phyloP scores from a whole-genome alignment of 2,888 invertebrate genomes.

The Drosophila anomalata region DNA sequence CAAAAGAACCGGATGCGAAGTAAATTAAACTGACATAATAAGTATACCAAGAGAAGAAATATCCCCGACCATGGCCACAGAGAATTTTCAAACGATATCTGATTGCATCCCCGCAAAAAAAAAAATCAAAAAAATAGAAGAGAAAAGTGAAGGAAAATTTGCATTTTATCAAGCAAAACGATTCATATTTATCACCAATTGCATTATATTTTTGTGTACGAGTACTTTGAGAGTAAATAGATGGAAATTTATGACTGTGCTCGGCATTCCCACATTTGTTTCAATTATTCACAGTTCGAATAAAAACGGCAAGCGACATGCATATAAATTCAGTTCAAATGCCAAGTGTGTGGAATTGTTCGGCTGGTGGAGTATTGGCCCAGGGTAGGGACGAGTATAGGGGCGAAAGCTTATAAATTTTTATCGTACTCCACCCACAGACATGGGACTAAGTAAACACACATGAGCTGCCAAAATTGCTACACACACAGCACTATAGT shows the following conservation, averaged over 20 bases:
- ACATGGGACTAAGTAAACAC: slow-evolving; percentile 41
- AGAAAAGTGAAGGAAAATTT: slow-evolving; percentile 1
- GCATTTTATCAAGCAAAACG: slow-evolving; percentile 14
- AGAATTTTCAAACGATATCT: slow-evolving; percentile 12
- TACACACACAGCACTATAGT: slow-evolving; percentile 2
- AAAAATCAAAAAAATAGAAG: background rate
- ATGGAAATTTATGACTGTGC: slow-evolving; percentile 44
- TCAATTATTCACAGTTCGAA: slow-evolving; percentile 56
- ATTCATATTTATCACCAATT: slow-evolving; percentile 29
- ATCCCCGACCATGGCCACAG: slow-evolving; percentile 1
- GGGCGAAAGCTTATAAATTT: slow-evolving; percentile 42
- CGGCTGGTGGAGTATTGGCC: background rate
- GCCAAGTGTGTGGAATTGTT: slow-evolving; percentile 20
- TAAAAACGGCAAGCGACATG: slow-evolving; percentile 28
- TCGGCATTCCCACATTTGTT: slow-evolving; percentile 43
- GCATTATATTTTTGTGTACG: slow-evolving; percentile 13
- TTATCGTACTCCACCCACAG: slow-evolving; percentile 37
- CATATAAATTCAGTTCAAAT: slow-evolving; percentile 39
- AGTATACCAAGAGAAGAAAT: background rate
- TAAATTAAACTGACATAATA: slow-evolving; percentile 27
- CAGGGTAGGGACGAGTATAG: background rate
- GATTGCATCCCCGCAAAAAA: slow-evolving; percentile 4
- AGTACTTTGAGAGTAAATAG: slow-evolving; percentile 12
- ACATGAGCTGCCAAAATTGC: slow-evolving; percentile 60
- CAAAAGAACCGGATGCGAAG: slow-evolving; percentile 11